Base-by-base conservation (phyloP, 2,888 invertebrate genomes). In the Lasioglossum malachurum region DNA sequence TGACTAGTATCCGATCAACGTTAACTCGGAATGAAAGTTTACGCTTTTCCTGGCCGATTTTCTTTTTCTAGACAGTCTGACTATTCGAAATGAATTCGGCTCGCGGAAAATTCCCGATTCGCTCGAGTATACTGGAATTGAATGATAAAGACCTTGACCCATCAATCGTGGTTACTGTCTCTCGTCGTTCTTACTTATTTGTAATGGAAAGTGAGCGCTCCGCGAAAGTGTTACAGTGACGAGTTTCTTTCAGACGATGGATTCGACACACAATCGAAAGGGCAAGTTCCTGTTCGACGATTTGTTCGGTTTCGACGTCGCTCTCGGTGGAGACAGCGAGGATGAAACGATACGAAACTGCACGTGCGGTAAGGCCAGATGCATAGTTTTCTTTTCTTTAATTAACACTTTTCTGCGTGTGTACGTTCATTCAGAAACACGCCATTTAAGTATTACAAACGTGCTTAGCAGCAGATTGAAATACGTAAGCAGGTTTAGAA, bases 201-300 rank as follows among this genome's bases (percentile, higher is more conserved):
- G 83, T 84, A 83, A 86, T 91, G 87, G 88, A 93, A 92, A 92
- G 92, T 92, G 91, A 91, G 84, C 82, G 84, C 79, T 73, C 67
- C n/a, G 23, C 74, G 16, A 46, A 78, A 81, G 38, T 71, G 46
- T 78, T 80, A 57, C 67, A 76, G 53, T 49, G 74, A 75, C 74
- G 31, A 49, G 31, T 80, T 84, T 87, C 83, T 91, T 91, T 79
- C 89, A 93, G 94, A 88, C 86, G 89, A 89, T 86, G 84, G 88
- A 84, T 76, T 77, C 78, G 41, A 78, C 84, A 46, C 83, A 87
- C 35, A 97, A 96, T 93, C 96, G 97, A 92, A 96, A 96, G 12
- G 96, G 97, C 88, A 96, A 97, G 94, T 97, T 98, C 94, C 96
- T 97, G 81, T 97, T 98, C 94, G 97, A 98, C 93, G 96, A 97